phyloP scores from a whole-genome alignment of 2,113 vertebrate species.

The Ictalurus punctatus region DNA sequence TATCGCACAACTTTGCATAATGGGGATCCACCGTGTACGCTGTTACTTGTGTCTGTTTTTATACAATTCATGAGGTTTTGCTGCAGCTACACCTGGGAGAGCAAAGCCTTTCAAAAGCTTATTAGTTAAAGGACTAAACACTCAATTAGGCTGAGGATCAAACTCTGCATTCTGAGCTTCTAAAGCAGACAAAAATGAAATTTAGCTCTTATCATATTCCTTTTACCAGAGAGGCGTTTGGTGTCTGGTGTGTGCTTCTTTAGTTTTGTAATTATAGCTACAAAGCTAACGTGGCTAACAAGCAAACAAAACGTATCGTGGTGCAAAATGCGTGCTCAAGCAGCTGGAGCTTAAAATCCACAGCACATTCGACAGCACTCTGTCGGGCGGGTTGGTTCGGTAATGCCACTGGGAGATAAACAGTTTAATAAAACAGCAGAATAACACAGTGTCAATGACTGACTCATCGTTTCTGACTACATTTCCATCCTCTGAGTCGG shows the following conservation, averaged over 20 bases:
- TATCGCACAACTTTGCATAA: conserved; percentile 51
- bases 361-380: not conserved
- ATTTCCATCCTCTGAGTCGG: not conserved
- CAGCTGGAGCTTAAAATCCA: not conserved
- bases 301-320: not conserved
- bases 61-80: conserved; percentile 34
- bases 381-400: not conserved
- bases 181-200: not conserved
- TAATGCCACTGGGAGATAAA: not conserved
- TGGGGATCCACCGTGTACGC: conserved; percentile 25
- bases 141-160: conserved; percentile 15
- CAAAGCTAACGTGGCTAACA: not conserved
- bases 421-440: not conserved
- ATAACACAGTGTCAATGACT: not conserved
- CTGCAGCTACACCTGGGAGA: conserved; percentile 29
- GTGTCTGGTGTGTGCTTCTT: not conserved
- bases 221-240: not conserved
- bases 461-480: conserved; percentile 2
- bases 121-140: conserved; percentile 41
- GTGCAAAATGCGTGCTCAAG: not conserved
- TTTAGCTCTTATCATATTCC: not conserved
- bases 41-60: conserved; percentile 28
- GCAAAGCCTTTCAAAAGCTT: conserved; percentile 41
- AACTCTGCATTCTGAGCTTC: conserved; percentile 2
- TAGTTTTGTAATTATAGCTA: not conserved